phyloP scores from a whole-genome alignment of 2,797 vertebrate species.

The Podargus strigoides region DNA sequence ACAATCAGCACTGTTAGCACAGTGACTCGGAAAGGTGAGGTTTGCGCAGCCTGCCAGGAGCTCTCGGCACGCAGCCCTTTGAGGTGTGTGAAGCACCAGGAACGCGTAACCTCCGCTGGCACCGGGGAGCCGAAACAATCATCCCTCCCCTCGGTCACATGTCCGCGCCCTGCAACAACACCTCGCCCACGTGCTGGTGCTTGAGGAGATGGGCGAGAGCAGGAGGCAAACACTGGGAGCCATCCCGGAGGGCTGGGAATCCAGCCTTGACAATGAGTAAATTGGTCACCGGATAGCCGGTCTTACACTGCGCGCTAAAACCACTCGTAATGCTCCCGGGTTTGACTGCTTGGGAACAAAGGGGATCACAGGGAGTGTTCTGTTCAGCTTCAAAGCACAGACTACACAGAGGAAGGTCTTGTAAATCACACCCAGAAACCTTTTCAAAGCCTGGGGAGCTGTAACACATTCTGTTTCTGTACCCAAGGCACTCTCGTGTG shows the following conservation, averaged over 20 bases:
- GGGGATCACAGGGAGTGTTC: neutral
- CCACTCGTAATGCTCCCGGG: neutral
- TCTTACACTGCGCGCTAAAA: accelerated
- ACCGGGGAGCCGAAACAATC: neutral
- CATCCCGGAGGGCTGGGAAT: neutral
- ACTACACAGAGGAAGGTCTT: neutral
- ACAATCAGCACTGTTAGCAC: neutral
- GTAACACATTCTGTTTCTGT: accelerated
- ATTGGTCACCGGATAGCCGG: neutral
- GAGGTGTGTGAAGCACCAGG: neutral
- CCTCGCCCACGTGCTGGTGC: accelerated
- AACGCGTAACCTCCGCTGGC: neutral
- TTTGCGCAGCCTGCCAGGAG: neutral
- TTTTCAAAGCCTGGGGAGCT: neutral
- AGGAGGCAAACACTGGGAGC: neutral
- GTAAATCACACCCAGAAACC: neutral
- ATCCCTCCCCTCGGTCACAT: neutral
- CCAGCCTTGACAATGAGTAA: neutral
- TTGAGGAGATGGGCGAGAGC: neutral
- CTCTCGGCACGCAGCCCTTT: neutral
- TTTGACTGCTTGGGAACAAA: neutral
- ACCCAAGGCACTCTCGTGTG: neutral
- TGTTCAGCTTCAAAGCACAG: neutral
- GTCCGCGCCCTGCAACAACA: neutral
- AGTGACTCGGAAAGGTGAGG: neutral